phyloP scores from a whole-genome alignment of 2,888 invertebrate genomes.

The Euphydryas editha region DNA sequence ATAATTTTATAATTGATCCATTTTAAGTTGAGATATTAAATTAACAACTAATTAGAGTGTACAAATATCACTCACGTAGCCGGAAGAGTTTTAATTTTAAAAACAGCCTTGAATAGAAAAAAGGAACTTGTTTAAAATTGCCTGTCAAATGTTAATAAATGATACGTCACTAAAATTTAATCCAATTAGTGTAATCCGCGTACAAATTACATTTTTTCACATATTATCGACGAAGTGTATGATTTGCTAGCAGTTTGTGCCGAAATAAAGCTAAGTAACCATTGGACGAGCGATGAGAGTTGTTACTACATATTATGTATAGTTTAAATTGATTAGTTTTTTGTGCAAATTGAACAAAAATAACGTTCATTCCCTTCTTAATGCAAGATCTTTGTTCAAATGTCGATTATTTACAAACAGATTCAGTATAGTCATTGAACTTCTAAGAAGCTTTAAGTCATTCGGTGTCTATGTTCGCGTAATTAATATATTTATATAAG shows the following conservation, averaged over 20 bases:
- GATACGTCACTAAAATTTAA: background rate
- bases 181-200: conserved; percentile 25
- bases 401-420: too few relatives aligned
- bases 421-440: too few relatives aligned
- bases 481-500: too few relatives aligned
- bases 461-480: too few relatives aligned
- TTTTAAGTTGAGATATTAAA: too few relatives aligned
- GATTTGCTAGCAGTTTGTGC: background rate
- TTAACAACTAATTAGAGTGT: too few relatives aligned
- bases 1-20: too few relatives aligned
- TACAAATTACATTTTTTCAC: conserved; percentile 28
- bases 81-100: background rate
- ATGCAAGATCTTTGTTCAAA: too few relatives aligned
- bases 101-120: conserved; percentile 1
- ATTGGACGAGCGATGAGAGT: background rate
- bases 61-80: background rate
- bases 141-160: conserved; percentile 2
- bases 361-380: too few relatives aligned
- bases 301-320: background rate
- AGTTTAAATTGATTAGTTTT: too few relatives aligned
- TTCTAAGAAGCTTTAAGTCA: too few relatives aligned
- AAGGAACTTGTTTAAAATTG: background rate
- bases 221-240: conserved; percentile 2
- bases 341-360: too few relatives aligned
- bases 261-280: background rate